Percentiles rank a stretch among this genome's conserved stretches.
Evolutionary conservation across 2,888 invertebrate species (phyloP).

Genomic region (Oscheius sp.): DNA sequence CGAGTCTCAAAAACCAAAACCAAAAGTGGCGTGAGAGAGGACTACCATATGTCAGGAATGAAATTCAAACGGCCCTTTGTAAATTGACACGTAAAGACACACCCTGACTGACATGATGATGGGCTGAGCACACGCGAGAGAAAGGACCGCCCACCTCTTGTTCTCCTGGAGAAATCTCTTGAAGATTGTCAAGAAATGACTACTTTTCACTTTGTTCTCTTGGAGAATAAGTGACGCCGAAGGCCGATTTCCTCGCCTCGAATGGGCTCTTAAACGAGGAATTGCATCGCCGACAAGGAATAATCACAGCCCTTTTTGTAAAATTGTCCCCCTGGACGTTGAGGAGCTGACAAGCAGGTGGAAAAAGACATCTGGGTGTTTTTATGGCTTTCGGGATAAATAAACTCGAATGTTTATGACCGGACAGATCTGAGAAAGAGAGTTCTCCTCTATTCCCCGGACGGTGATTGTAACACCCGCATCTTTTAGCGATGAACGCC

Average conservation of each 20-base stretch:
- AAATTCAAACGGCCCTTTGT: not conserved
- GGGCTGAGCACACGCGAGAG: not conserved
- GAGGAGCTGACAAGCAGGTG: not conserved
- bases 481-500: too few relatives aligned
- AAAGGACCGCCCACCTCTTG: not conserved
- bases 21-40: not conserved
- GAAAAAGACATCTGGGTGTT: not conserved
- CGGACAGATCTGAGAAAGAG: not conserved
- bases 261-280: slow-evolving; percentile 1
- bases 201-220: not conserved
- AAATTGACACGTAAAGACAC: not conserved
- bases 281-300: slow-evolving; percentile 7
- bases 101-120: too few relatives aligned
- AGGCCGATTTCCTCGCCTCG: not conserved
- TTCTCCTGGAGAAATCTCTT: not conserved
- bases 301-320: not conserved
- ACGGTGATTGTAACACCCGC: not conserved
- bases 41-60: too few relatives aligned
- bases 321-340: not conserved
- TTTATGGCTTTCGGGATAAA: not conserved
- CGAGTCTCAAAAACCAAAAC: not conserved
- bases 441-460: not conserved
- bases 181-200: not conserved
- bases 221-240: slow-evolving; percentile 1
- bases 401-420: not conserved